Percentiles rank a stretch among this genome's conserved stretches.
These are phyloP conservation scores for Sarcophaga caerulescens DNA, from an alignment of 2,888 invertebrate genomes.

Conservation along the genomic window DNA sequence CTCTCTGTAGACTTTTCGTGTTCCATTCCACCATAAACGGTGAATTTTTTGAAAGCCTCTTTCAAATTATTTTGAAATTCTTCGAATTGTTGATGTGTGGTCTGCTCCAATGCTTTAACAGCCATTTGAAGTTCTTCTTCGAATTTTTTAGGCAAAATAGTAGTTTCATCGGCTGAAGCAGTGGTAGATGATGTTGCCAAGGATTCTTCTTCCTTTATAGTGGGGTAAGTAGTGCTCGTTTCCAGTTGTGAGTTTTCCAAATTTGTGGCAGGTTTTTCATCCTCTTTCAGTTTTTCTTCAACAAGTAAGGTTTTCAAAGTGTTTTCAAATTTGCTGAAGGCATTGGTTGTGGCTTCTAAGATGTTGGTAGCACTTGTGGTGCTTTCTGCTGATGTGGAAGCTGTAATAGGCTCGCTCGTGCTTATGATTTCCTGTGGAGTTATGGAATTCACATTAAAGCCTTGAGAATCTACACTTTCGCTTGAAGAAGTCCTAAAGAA, in stretches of 20 bases:
- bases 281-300: neutral
- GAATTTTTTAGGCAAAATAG: neutral
- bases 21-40: neutral
- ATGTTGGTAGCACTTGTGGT: neutral
- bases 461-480: neutral
- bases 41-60: conserved; percentile 34
- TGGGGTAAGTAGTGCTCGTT: neutral
- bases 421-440: neutral
- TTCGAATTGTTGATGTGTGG: conserved; percentile 32
- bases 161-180: neutral
- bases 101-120: conserved; percentile 31
- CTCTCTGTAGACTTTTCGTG: neutral
- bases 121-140: conserved; percentile 22
- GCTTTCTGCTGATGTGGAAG: neutral
- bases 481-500: too few species aligned
- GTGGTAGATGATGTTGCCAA: neutral
- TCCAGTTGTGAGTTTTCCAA: neutral
- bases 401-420: too few species aligned
- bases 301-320: neutral
- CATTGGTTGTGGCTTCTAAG: neutral
- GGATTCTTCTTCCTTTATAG: neutral
- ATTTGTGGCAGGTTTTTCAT: neutral
- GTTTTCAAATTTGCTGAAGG: neutral
- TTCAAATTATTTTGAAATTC: conserved; percentile 45
- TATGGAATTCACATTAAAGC: neutral